phyloP scores from a whole-genome alignment of 2,888 invertebrate species.

The Zeuzera pyrina region DNA sequence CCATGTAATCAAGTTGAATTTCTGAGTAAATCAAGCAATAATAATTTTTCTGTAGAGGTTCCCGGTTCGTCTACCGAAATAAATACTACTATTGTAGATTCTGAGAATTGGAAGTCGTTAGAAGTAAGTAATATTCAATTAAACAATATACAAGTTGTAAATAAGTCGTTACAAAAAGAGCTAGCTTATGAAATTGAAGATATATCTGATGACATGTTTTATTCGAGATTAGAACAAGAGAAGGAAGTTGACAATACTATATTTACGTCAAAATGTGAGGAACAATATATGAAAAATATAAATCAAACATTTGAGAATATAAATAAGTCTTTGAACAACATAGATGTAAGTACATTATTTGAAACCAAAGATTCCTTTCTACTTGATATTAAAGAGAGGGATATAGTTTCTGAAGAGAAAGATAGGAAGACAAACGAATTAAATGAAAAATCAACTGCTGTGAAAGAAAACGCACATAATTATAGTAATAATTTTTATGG shows the following conservation, averaged over 20 bases:
- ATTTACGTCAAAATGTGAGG: conserved; percentile 20
- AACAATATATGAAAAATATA: conserved; percentile 32
- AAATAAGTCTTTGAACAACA: conserved; percentile 65
- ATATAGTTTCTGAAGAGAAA: conserved; percentile 23
- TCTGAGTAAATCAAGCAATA: conserved; percentile 40
- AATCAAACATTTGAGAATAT: conserved; percentile 63
- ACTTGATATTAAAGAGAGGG: conserved; percentile 47
- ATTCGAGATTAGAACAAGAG: conserved; percentile 38
- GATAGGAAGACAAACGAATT: conserved; percentile 15
- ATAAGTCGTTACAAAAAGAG: conserved; percentile 15
- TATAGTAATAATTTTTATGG: conserved; percentile 78
- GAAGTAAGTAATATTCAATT: conserved; percentile 20
- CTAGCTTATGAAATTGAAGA: conserved; percentile 26
- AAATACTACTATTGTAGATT: conserved; percentile 24
- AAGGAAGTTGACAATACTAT: conserved; percentile 21
- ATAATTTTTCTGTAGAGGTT: conserved; percentile 29
- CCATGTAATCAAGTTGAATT: conserved; percentile 63
- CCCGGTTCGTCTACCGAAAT: conserved; percentile 38
- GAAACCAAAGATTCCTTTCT: conserved; percentile 59
- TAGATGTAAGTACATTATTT: conserved; percentile 35
- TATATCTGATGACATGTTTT: conserved; percentile 46
- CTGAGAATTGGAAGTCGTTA: conserved; percentile 37
- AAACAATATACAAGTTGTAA: conserved; percentile 16
- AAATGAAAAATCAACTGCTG: conserved; percentile 11
- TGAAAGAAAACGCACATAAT: conserved; percentile 10